These are phyloP conservation scores for Agonopterix heracliana DNA, from an alignment of 2,888 invertebrate species.

Conservation along the genomic window DNA sequence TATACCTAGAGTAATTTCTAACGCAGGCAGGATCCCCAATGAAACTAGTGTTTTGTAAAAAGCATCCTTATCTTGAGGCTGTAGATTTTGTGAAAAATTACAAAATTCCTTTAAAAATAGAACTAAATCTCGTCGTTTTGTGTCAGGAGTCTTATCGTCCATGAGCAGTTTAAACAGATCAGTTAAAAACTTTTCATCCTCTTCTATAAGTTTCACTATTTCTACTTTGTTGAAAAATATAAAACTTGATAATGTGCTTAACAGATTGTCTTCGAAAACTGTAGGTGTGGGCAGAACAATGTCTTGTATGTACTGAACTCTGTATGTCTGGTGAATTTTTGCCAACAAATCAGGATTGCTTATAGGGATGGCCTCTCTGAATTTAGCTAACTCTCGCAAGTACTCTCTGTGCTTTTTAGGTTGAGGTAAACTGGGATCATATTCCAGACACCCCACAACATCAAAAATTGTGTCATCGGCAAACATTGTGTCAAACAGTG, in stretches of 20 bases:
- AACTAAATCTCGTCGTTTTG: conserved; percentile 93
- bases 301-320: conserved; percentile 99
- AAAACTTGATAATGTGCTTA: conserved; percentile 98
- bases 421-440: conserved; percentile 91
- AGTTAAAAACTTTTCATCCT: conserved; percentile 97
- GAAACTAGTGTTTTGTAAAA: conserved; percentile 97
- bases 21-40: conserved; percentile 90
- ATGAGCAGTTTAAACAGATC: conserved; percentile 96
- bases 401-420: conserved; percentile 97
- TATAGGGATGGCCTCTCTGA: conserved; percentile 95
- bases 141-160: conserved; percentile 89
- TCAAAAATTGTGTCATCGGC: conserved; percentile 97
- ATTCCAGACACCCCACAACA: conserved; percentile 98
- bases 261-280: conserved; percentile 99
- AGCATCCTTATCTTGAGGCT: conserved; percentile 96
- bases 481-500: conserved; percentile 98
- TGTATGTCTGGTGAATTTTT: conserved; percentile 99
- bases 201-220: conserved; percentile 98
- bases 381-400: conserved; percentile 92
- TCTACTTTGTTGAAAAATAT: conserved; percentile 99
- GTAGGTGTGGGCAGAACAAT: conserved; percentile 99
- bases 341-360: conserved; percentile 94
- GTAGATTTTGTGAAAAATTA: conserved; percentile 98
- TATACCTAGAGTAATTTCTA: conserved; percentile 93
- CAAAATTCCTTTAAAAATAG: conserved; percentile 99